Evolutionary conservation across 2,888 invertebrate genomes (phyloP), one percentile per base, ranked within the genome.

Genomic region (Ormia ochracea): DNA sequence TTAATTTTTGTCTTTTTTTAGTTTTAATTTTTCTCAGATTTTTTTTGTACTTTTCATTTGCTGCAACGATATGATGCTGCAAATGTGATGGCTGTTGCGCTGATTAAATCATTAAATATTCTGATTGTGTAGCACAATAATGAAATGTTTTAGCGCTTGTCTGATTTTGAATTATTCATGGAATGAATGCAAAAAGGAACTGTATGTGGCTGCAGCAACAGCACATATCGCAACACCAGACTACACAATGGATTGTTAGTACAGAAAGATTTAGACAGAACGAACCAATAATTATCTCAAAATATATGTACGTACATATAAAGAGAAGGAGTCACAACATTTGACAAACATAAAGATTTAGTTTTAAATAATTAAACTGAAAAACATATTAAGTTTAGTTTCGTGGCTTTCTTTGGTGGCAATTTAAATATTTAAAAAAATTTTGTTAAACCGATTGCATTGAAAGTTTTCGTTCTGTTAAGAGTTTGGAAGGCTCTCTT

Each of bases 71-170:
- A 68, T 61, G 78, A 72, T 76, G 78, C 72, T 76, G 73, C 72
- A 78, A 81, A 82, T 82, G 81, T 82, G 83, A 81, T 80, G 81
- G 78, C 80, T 80, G 80, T 76, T 80, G 80, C 80, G 79, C 83
- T 82, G 83, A 81, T 82, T 87, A 87, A 88, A 87, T 87, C 87
- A 88, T 87, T 87, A 88, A 87, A 88, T 88, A 87, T 87, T 87
- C 87, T 84, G 87, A 88, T 87, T 87, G 88, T 88, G 88, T 87
- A 86, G 88, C 86, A 85, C 86, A 86, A 88, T 88, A 88, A 88
- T 87, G 88, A 88, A 88, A 88, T 88, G 87, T 87, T 87, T 88
- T 86, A 86, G 85, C 88, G 87, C 86, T 88, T 87, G 87, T 87
- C 87, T 87, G 88, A 87, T 87, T 86, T 82, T 85, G 87, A 86